Evolutionary conservation across 2,113 vertebrate genomes (phyloP).

Genomic region (Turnix velox): DNA sequence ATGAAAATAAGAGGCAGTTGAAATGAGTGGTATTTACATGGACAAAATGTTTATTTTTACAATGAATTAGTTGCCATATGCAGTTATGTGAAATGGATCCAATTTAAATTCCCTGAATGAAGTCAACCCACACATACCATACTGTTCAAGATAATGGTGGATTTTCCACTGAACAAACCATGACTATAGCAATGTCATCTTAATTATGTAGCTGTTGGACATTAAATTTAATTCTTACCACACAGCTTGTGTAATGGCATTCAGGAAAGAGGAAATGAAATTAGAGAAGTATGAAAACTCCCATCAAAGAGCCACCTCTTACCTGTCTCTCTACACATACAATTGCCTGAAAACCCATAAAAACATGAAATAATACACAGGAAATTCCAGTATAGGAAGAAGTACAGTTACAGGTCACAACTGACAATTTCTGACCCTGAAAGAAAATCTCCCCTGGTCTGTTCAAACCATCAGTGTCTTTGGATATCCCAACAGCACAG

Average conservation of each 20-base stretch:
- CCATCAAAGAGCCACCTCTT: neutral
- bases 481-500: neutral
- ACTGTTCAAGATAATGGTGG: conserved; percentile 20
- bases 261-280: neutral
- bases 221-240: conserved; percentile 33
- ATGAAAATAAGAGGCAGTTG: neutral
- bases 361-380: neutral
- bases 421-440: neutral
- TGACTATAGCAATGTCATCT: conserved; percentile 6
- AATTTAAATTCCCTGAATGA: conserved; percentile 38
- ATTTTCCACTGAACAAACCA: conserved; percentile 22
- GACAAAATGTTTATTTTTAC: conserved; percentile 53
- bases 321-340: neutral
- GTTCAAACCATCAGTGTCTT: neutral
- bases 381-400: neutral
- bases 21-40: conserved; percentile 46
- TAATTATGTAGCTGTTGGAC: conserved; percentile 37
- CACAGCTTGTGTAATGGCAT: neutral
- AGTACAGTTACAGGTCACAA: neutral
- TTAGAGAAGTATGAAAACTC: neutral
- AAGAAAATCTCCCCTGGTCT: neutral
- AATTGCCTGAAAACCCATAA: neutral
- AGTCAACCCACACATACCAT: conserved; percentile 15
- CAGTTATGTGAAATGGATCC: conserved; percentile 57
- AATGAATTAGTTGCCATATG: conserved; percentile 50